Percentiles rank a stretch among this genome's conserved stretches.
Conservation (phyloP, 2,797 vertebrate species). For the Sebastes jordani region DNA sequence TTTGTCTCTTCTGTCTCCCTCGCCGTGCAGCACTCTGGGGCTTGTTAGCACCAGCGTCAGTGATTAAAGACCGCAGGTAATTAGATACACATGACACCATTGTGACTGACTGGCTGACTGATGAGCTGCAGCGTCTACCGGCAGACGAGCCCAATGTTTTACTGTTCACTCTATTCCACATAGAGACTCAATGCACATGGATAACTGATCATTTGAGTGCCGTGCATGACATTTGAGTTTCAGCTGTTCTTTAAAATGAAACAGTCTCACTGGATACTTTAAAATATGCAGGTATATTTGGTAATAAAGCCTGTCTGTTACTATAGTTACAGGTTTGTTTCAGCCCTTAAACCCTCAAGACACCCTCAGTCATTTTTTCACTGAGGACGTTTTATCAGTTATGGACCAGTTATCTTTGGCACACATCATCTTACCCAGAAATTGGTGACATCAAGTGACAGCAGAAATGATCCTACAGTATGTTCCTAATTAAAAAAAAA, state of each 20-base stretch:
- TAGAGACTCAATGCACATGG: neutral
- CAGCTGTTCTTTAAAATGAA: neutral
- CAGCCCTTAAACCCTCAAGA: neutral
- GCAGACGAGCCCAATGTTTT: neutral
- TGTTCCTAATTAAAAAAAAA: too few species aligned
- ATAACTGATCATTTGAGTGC: neutral
- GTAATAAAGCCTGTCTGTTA: neutral
- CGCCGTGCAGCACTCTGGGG: conserved; percentile 28
- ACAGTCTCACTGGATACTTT: neutral
- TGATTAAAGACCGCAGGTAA: conserved; percentile 72
- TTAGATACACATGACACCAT: conserved; percentile 71
- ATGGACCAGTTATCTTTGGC: neutral
- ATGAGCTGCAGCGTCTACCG: conserved; percentile 20
- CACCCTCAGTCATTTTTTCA: neutral
- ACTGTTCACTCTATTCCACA: neutral
- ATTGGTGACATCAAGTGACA: too few species aligned
- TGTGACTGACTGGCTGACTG: conserved; percentile 52
- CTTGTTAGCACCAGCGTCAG: conserved; percentile 55
- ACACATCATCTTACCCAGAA: neutral
- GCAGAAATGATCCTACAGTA: too few species aligned
- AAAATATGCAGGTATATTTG: neutral
- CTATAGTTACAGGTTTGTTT: neutral
- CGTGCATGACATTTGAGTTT: neutral
- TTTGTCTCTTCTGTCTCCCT: conserved; percentile 19
- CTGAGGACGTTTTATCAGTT: neutral